These are phyloP conservation scores for Fissipunctia ypsillon DNA, from an alignment of 2,888 invertebrate species.

Conservation along the genomic window DNA sequence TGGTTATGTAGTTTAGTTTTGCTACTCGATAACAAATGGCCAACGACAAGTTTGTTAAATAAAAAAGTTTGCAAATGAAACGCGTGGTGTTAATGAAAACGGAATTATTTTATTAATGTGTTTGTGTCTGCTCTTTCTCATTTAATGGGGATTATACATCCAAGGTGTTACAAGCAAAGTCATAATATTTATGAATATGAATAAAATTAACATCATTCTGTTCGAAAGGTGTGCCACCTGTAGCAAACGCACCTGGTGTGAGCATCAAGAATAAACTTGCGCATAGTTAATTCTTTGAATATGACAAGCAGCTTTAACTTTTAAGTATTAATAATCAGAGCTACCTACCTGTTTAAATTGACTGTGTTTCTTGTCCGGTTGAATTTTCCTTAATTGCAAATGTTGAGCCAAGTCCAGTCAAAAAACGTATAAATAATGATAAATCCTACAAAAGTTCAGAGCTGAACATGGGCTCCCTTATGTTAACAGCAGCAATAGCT, in stretches of 20 bases:
- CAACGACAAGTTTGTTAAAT: not conserved
- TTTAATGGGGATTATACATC: too few species aligned
- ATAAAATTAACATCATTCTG: constrained; percentile 26
- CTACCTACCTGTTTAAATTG: not conserved
- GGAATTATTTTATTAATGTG: not conserved
- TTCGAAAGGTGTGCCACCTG: constrained; percentile 28
- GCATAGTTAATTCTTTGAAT: not conserved
- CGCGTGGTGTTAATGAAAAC: too few species aligned
- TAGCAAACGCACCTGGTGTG: constrained; percentile 31
- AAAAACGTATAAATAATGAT: not conserved
- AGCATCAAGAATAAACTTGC: constrained; percentile 19
- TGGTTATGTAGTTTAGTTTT: not conserved
- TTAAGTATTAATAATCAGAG: not conserved
- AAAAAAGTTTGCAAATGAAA: fast-evolving
- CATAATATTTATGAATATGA: not conserved
- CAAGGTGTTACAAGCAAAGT: constrained; percentile 6
- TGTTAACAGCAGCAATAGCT: too few species aligned
- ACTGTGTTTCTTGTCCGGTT: not conserved
- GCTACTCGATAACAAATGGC: constrained; percentile 51
- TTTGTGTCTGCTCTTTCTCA: fast-evolving
- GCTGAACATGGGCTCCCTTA: fast-evolving
- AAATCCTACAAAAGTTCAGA: not conserved
- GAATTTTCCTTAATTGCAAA: not conserved
- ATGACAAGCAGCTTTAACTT: not conserved
- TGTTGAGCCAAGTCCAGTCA: not conserved